These are phyloP conservation scores for Falco biarmicus DNA, from an alignment of 2,797 vertebrate species.

Conservation along the genomic window DNA sequence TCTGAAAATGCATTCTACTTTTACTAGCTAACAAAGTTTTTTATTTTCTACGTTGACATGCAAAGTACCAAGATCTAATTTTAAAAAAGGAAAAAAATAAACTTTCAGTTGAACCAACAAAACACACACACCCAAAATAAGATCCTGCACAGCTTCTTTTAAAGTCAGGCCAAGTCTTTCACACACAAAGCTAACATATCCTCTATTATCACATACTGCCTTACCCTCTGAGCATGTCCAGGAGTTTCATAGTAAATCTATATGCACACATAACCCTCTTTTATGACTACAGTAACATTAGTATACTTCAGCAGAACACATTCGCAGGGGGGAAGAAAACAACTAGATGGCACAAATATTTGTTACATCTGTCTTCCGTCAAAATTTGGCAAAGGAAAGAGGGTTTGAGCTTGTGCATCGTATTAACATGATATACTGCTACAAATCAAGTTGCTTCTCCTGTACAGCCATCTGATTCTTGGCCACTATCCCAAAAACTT, in stretches of 20 bases:
- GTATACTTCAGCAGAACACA: background rate
- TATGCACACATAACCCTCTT: rapidly evolving
- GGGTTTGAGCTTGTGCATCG: background rate
- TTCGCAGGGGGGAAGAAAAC: background rate
- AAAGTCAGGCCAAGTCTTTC: background rate
- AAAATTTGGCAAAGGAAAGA: background rate
- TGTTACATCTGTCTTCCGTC: background rate
- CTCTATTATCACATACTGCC: background rate
- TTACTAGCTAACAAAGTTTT: background rate
- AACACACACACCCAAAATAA: background rate
- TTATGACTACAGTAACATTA: background rate
- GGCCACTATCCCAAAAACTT: background rate
- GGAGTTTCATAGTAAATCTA: background rate
- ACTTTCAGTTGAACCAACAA: background rate
- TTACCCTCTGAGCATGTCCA: background rate
- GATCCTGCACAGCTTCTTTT: background rate
- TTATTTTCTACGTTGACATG: background rate
- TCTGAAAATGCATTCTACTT: background rate
- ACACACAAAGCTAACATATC: background rate
- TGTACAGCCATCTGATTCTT: background rate
- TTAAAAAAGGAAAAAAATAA: rapidly evolving
- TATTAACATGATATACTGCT: background rate
- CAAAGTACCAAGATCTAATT: background rate
- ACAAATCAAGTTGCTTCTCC: background rate
- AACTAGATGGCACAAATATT: background rate